Conservation (phyloP, 2,888 invertebrate species). For the Deladenus siricidicola region DNA sequence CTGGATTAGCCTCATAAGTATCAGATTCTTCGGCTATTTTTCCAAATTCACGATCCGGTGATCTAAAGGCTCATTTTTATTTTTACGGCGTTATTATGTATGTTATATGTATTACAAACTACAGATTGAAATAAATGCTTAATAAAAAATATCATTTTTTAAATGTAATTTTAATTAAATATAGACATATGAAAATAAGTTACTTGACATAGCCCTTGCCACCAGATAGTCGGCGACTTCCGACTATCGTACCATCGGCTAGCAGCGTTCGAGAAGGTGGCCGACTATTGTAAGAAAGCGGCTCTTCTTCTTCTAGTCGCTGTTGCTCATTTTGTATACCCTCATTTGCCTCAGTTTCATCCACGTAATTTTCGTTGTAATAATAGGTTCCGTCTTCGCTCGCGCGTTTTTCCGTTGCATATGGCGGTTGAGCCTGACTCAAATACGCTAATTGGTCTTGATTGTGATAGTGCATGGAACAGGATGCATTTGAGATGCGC, state of each 20-base stretch:
- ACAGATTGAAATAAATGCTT: too few relatives aligned
- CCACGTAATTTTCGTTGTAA: background rate
- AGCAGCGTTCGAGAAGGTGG: constrained; percentile 33
- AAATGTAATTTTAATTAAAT: too few relatives aligned
- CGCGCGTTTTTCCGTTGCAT: too few relatives aligned
- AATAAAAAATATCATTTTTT: too few relatives aligned
- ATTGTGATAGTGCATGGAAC: too few relatives aligned
- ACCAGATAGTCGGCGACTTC: background rate
- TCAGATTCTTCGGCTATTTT: background rate
- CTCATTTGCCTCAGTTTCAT: background rate
- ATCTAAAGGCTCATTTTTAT: background rate
- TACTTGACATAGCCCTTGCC: too few relatives aligned
- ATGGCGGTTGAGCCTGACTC: background rate
- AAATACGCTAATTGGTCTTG: too few relatives aligned
- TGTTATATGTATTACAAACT: background rate
- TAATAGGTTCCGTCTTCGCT: background rate
- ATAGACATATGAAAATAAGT: too few relatives aligned
- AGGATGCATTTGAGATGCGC: too few relatives aligned
- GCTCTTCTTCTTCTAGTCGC: constrained; percentile 27
- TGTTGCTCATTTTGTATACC: background rate
- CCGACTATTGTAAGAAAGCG: constrained; percentile 45
- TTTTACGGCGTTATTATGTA: background rate
- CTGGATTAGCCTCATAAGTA: background rate
- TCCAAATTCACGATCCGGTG: background rate
- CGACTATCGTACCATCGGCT: too few relatives aligned